Evolutionary conservation across 2,888 invertebrate genomes (phyloP).

Genomic region (Sesamia inferens): DNA sequence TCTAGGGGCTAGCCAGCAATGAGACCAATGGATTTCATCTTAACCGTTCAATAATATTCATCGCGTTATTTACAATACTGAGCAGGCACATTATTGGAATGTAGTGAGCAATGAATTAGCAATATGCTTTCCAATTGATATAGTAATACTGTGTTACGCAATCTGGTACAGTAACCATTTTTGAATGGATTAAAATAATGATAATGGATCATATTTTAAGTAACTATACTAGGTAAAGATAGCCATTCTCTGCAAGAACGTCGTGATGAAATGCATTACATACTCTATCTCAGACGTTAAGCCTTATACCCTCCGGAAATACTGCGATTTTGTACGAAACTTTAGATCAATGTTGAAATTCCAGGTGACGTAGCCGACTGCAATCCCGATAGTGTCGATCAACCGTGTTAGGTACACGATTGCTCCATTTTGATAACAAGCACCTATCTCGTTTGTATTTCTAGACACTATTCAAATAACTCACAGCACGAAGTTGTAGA

Average conservation of each 20-base stretch:
- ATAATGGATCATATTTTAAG: background rate
- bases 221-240: background rate
- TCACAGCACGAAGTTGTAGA: background rate
- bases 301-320: background rate
- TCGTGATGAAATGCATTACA: background rate
- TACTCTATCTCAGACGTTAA: background rate
- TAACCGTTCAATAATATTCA: too few relatives aligned
- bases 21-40: too few relatives aligned
- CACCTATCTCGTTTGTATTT: slow-evolving; percentile 13
- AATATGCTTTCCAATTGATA: too few relatives aligned
- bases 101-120: too few relatives aligned
- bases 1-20: background rate
- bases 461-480: slow-evolving; percentile 18
- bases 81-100: too few relatives aligned
- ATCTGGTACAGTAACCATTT: too few relatives aligned
- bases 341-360: slow-evolving; percentile 16
- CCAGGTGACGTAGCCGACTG: slow-evolving; percentile 4
- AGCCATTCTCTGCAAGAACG: background rate
- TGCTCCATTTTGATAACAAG: background rate
- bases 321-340: background rate
- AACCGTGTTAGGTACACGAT: slow-evolving; percentile 7
- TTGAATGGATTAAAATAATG: background rate
- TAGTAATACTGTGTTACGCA: too few relatives aligned
- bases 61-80: too few relatives aligned
- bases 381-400: slow-evolving; percentile 18